A percentile compares a stretch with the other conserved stretches of the same genome.
Conservation (phyloP, 2,113 vertebrate genomes). For the Aspidoscelis tigris region DNA sequence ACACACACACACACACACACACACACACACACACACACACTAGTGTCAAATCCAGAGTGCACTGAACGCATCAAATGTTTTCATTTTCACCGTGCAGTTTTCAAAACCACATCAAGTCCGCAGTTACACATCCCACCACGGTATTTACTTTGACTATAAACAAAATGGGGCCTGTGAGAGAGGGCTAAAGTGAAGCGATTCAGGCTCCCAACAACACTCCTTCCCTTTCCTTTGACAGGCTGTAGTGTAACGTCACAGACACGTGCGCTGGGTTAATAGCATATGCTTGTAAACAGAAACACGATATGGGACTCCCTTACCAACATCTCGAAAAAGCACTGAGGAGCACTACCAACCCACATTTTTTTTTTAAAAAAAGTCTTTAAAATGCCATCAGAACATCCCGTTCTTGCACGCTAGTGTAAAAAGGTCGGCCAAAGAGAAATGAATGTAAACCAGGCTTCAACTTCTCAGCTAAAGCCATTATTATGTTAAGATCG, state of each 20-base stretch:
- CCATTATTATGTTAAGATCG: constrained; percentile 96
- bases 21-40: neutral
- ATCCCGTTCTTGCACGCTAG: constrained; percentile 93
- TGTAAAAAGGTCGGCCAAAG: constrained; percentile 93
- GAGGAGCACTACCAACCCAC: neutral
- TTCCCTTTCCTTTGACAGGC: neutral
- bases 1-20: neutral
- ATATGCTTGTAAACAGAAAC: neutral
- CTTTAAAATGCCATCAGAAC: constrained; percentile 89
- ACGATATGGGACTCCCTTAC: neutral
- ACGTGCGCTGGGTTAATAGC: neutral
- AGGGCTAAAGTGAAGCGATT: neutral
- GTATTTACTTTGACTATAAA: constrained; percentile 52
- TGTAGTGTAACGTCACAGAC: constrained; percentile 38
- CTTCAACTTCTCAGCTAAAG: constrained; percentile 95
- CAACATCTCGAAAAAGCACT: neutral
- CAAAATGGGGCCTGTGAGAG: constrained; percentile 32
- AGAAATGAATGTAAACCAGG: constrained; percentile 94
- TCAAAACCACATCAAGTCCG: constrained; percentile 47
- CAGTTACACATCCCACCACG: constrained; percentile 14
- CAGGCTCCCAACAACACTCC: neutral
- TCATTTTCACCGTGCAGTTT: constrained; percentile 34
- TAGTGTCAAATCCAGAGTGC: neutral
- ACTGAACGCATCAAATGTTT: constrained; percentile 37
- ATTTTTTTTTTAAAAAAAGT: neutral